phyloP scores from a whole-genome alignment of 2,797 vertebrate species.

The Discoglossus pictus region DNA sequence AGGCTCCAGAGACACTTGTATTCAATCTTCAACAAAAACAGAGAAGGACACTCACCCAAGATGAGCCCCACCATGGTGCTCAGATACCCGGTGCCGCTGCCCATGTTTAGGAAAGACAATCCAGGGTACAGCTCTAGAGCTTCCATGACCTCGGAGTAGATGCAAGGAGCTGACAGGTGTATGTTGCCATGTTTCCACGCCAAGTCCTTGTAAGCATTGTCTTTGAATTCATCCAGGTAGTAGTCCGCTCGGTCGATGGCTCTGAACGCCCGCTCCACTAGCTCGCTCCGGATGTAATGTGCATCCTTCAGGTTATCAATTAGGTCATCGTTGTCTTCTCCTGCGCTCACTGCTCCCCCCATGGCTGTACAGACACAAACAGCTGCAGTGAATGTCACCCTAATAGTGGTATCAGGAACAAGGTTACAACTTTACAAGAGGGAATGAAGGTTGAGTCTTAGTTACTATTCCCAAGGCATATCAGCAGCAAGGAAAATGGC shows the following conservation, averaged over 20 bases:
- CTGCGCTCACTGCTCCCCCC: slow-evolving; percentile 95
- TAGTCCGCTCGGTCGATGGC: slow-evolving; percentile 94
- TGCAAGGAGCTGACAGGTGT: slow-evolving; percentile 93
- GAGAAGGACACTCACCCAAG: slow-evolving; percentile 80
- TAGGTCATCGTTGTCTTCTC: slow-evolving; percentile 94
- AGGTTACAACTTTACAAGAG: too few species aligned
- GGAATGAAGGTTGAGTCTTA: too few species aligned
- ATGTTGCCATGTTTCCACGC: slow-evolving; percentile 97
- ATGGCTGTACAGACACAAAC: slow-evolving; percentile 60
- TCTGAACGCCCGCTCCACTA: slow-evolving; percentile 91
- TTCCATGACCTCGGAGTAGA: slow-evolving; percentile 98
- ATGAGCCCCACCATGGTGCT: slow-evolving; percentile 98
- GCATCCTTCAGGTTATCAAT: slow-evolving; percentile 97
- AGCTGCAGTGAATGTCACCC: too few species aligned
- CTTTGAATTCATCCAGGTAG: slow-evolving; percentile 92
- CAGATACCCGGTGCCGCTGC: slow-evolving; percentile 95
- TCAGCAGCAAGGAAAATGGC: too few species aligned
- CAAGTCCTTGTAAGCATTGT: slow-evolving; percentile 94
- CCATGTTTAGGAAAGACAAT: slow-evolving; percentile 92
- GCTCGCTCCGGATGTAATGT: slow-evolving; percentile 89
- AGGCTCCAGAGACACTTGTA: too few species aligned
- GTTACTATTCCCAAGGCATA: too few species aligned
- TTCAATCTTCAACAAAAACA: too few species aligned
- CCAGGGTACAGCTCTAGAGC: slow-evolving; percentile 92
- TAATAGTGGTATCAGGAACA: too few species aligned